Evolutionary conservation across 2,888 invertebrate genomes (phyloP).

Genomic region (Caenorhabditis sp.): DNA sequence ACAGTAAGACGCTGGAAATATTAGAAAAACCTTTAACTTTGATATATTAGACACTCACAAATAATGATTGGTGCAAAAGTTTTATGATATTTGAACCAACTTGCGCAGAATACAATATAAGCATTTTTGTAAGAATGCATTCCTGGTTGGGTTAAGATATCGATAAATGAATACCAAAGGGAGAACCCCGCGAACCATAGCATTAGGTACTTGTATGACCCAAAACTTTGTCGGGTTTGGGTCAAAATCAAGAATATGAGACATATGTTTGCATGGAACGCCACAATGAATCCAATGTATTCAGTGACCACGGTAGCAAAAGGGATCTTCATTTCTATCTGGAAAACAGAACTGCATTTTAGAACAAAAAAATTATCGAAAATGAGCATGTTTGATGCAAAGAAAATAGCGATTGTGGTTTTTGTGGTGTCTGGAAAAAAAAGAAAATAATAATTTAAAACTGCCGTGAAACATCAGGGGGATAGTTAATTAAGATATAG

Average conservation of each 20-base stretch:
- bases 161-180: conserved; percentile 30
- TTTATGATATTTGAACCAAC: conserved; percentile 31
- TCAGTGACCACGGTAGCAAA: too few relatives aligned
- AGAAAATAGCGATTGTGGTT: too few relatives aligned
- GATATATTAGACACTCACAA: background rate
- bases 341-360: too few relatives aligned
- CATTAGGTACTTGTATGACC: conserved; percentile 31
- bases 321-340: too few relatives aligned
- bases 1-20: conserved; percentile 23
- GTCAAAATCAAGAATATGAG: conserved; percentile 22
- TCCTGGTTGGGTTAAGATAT: conserved; percentile 31
- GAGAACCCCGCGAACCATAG: conserved; percentile 25
- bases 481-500: too few relatives aligned
- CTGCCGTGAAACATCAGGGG: too few relatives aligned
- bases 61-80: conserved; percentile 5
- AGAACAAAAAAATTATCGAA: too few relatives aligned
- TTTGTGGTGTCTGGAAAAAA: too few relatives aligned
- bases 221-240: conserved; percentile 20
- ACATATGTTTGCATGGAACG: conserved; percentile 20
- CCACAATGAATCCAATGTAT: conserved; percentile 26
- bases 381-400: too few relatives aligned
- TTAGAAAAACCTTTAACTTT: background rate
- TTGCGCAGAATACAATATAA: conserved; percentile 26
- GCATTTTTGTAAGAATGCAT: conserved; percentile 30
- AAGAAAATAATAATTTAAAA: too few relatives aligned